These are phyloP conservation scores for Limonius californicus DNA, from an alignment of 1,140 invertebrate species.

Conservation along the genomic window DNA sequence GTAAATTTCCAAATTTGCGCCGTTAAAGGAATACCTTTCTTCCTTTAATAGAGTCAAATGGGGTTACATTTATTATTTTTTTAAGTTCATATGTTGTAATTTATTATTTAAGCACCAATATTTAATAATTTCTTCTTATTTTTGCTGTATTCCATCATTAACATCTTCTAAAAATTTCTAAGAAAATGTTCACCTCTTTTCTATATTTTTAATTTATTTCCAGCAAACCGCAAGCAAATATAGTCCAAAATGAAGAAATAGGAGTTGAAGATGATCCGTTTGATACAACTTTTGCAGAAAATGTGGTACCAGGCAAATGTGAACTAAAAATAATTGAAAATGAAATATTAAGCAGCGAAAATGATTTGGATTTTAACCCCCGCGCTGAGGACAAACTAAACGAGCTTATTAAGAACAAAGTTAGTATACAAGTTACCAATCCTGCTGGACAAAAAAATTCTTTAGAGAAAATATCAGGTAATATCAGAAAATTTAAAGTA, in stretches of 20 bases:
- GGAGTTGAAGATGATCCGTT: constrained; percentile 69
- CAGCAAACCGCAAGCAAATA: not conserved
- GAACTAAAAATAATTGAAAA: constrained; percentile 62
- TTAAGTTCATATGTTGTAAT: too few species aligned
- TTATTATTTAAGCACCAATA: too few species aligned
- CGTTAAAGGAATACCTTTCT: too few species aligned
- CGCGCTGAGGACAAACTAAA: constrained; percentile 56
- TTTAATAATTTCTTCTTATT: too few species aligned
- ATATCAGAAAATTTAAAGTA: constrained; percentile 6
- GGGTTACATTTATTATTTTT: too few species aligned
- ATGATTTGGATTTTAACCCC: constrained; percentile 66
- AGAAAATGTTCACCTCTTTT: not conserved
- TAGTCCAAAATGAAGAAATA: constrained; percentile 18
- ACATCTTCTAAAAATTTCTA: not conserved
- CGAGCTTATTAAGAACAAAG: constrained; percentile 40
- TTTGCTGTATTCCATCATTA: too few species aligned
- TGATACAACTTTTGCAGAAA: constrained; percentile 79
- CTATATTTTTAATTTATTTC: not conserved
- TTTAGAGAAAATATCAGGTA: constrained; percentile 40
- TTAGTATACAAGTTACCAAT: constrained; percentile 56
- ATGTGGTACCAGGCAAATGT: constrained; percentile 65
- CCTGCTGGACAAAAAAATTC: constrained; percentile 32
- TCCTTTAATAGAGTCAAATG: too few species aligned
- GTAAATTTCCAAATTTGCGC: too few species aligned
- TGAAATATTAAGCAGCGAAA: constrained; percentile 53